phyloP scores from a whole-genome alignment of 2,888 invertebrate species.

The Metalampra italica region DNA sequence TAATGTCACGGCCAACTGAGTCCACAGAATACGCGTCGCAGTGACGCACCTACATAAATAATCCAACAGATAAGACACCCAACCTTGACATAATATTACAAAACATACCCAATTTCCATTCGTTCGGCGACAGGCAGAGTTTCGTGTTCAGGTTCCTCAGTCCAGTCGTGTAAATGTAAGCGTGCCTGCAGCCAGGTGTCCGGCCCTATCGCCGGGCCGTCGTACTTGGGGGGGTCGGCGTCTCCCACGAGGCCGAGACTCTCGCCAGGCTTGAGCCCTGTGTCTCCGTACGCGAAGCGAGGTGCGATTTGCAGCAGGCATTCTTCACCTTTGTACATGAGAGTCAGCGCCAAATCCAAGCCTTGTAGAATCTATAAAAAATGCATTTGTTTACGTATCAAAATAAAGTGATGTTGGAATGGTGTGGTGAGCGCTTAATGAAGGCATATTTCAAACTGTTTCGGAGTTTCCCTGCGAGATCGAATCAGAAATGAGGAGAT shows the following conservation, averaged over 20 bases:
- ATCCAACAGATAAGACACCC: constrained; percentile 23
- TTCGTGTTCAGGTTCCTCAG: constrained; percentile 83
- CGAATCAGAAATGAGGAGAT: too few species aligned
- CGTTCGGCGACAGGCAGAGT: constrained; percentile 81
- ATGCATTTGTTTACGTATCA: background rate
- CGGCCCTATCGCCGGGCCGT: constrained; percentile 80
- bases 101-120: constrained; percentile 84
- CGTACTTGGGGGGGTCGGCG: constrained; percentile 42
- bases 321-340: constrained; percentile 91
- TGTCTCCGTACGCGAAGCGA: constrained; percentile 89
- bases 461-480: too few species aligned
- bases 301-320: constrained; percentile 85
- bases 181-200: constrained; percentile 83
- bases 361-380: constrained; percentile 82
- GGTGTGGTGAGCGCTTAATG: too few species aligned
- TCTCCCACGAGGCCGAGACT: constrained; percentile 61
- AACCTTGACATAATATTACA: constrained; percentile 21
- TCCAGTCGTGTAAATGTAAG: constrained; percentile 83
- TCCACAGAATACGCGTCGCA: background rate
- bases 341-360: constrained; percentile 88
- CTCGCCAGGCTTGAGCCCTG: constrained; percentile 80
- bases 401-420: too few species aligned
- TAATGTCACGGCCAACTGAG: constrained; percentile 18
- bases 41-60: constrained; percentile 2
- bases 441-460: too few species aligned